A percentile compares a stretch with the other conserved stretches of the same genome.
Conservation (phyloP, 2,888 invertebrate genomes). For the Oscheius sp. region DNA sequence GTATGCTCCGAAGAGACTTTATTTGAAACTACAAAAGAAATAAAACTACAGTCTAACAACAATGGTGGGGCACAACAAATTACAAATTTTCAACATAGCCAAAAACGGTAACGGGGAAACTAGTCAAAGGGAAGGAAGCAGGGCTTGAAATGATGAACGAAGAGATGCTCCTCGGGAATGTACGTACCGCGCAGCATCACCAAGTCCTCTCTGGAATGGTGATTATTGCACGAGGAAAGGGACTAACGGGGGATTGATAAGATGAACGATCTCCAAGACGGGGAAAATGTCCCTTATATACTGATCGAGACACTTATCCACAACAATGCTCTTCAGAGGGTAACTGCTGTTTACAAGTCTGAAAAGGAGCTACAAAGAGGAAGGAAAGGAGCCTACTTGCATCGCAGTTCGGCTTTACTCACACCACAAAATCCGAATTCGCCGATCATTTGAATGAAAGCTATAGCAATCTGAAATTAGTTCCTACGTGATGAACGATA, state of each 20-base stretch:
- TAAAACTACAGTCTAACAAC: slow-evolving; percentile 15
- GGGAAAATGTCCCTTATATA: slow-evolving; percentile 22
- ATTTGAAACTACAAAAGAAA: slow-evolving; percentile 25
- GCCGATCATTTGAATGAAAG: slow-evolving; percentile 26
- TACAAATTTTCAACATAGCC: slow-evolving; percentile 10
- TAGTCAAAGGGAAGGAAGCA: slow-evolving; percentile 9
- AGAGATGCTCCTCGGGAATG: slow-evolving; percentile 14
- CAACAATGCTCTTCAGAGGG: slow-evolving; percentile 24
- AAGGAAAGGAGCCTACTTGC: background rate
- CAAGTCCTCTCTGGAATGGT: slow-evolving; percentile 16
- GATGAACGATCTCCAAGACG: slow-evolving; percentile 12
- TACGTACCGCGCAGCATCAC: slow-evolving; percentile 32
- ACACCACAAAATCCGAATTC: slow-evolving; percentile 22
- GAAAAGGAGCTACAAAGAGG: slow-evolving; percentile 3
- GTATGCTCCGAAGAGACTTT: background rate
- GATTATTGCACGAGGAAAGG: background rate
- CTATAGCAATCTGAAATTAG: slow-evolving; percentile 13
- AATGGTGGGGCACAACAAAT: background rate
- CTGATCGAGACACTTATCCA: slow-evolving; percentile 16
- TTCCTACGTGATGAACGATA: too few species aligned
- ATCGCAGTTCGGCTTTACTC: slow-evolving; percentile 12
- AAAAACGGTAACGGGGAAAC: background rate
- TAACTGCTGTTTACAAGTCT: slow-evolving; percentile 25
- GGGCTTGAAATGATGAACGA: slow-evolving; percentile 33
- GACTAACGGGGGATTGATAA: slow-evolving; percentile 24